Percentiles rank a stretch among this genome's conserved stretches.
Evolutionary conservation across 2,113 vertebrate genomes (phyloP).

Genomic region (Sarotherodon lohbergeri): DNA sequence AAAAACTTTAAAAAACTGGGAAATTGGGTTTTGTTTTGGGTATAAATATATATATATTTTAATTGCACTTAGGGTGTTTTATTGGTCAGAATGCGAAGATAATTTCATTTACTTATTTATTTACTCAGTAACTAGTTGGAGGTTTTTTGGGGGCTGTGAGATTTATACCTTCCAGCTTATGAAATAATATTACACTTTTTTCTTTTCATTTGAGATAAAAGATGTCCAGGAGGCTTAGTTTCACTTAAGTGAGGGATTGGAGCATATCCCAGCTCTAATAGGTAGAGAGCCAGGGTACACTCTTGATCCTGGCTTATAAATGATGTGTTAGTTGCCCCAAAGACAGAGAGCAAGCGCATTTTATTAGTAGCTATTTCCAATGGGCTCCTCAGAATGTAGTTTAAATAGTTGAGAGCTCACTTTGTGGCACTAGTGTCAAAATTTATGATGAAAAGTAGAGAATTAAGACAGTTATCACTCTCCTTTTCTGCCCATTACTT

Average conservation of each 20-base stretch:
- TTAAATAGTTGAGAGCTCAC: neutral
- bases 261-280: neutral
- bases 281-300: neutral
- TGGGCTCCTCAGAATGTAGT: neutral
- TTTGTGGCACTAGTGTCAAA: neutral
- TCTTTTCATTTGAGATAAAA: neutral
- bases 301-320: neutral
- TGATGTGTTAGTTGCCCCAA: neutral
- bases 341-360: neutral
- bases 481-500: neutral
- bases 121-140: neutral
- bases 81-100: neutral
- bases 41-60: neutral
- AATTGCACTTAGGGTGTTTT: neutral
- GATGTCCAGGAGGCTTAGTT: neutral
- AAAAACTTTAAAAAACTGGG: fast-evolving
- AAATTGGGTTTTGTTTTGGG: neutral
- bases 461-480: neutral
- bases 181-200: neutral
- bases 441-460: neutral
- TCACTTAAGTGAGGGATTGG: neutral
- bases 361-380: neutral
- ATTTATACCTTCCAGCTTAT: neutral
- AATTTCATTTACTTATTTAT: neutral
- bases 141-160: neutral